Evolutionary conservation across 2,113 vertebrate species (phyloP).

Genomic region (Axis porcinus): DNA sequence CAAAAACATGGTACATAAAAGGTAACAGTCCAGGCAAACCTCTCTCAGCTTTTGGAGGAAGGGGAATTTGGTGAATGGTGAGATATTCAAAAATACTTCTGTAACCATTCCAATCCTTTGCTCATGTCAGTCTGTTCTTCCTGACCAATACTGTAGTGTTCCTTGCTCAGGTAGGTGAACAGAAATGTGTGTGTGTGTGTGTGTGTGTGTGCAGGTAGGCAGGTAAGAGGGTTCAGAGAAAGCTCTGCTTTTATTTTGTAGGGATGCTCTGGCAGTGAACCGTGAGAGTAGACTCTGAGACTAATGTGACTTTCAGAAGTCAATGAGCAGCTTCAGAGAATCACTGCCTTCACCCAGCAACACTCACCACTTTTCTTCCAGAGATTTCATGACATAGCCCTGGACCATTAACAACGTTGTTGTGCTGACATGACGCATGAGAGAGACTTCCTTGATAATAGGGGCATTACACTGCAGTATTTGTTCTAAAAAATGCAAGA

Average conservation of each 20-base stretch:
- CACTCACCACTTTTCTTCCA: conserved; percentile 76
- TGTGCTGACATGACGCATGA: neutral
- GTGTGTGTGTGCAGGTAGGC: too few relatives aligned
- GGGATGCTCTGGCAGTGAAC: neutral
- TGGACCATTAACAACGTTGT: conserved; percentile 65
- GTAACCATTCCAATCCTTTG: neutral
- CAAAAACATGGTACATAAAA: neutral
- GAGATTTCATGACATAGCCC: conserved; percentile 48
- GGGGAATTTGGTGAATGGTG: neutral
- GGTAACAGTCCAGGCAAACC: neutral
- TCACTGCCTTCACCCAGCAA: rapidly evolving
- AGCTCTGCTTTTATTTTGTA: neutral
- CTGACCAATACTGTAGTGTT: neutral
- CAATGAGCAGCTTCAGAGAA: neutral
- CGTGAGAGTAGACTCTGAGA: neutral
- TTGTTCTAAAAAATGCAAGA: conserved; percentile 66
- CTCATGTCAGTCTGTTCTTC: neutral
- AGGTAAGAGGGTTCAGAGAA: neutral
- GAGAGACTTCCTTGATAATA: conserved; percentile 57
- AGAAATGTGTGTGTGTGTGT: neutral
- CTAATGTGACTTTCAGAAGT: neutral
- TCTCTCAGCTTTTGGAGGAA: neutral
- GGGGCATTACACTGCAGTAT: conserved; percentile 66
- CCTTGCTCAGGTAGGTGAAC: neutral
- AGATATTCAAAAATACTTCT: neutral